These are phyloP conservation scores for Nannoperca australis DNA, from an alignment of 2,797 vertebrate genomes.

Conservation along the genomic window DNA sequence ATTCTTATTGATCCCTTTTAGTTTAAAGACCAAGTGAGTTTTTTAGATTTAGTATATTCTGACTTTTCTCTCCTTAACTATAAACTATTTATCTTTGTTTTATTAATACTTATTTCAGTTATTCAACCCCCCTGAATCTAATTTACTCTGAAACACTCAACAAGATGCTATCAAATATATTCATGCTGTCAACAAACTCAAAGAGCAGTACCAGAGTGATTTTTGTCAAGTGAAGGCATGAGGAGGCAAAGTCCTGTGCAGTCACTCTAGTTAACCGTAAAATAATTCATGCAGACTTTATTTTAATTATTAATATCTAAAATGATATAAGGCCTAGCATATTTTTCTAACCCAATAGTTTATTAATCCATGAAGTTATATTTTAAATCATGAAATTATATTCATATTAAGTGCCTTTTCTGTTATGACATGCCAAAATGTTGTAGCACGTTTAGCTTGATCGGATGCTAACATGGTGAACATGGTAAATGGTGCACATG, in stretches of 20 bases:
- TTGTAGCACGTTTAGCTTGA: background rate
- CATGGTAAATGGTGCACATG: background rate
- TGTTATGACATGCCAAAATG: background rate
- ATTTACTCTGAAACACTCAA: background rate
- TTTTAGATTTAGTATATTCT: background rate
- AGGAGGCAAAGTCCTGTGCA: too few species aligned
- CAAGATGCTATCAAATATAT: conserved; percentile 1
- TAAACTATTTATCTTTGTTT: too few species aligned
- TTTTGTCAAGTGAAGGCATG: background rate
- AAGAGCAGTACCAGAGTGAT: background rate
- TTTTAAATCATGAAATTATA: too few species aligned
- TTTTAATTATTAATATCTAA: background rate
- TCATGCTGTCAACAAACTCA: background rate
- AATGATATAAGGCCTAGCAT: background rate
- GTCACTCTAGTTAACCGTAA: background rate
- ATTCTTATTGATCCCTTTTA: background rate
- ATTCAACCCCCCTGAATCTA: background rate
- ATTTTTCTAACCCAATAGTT: background rate
- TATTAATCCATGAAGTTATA: background rate
- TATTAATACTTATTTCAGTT: background rate
- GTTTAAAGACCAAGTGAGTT: background rate
- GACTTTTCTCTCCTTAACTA: too few species aligned
- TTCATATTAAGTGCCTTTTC: background rate
- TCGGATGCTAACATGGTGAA: background rate
- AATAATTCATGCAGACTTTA: background rate